Evolutionary conservation across 2,888 invertebrate species (phyloP).

Genomic region (Cephus spinipes): DNA sequence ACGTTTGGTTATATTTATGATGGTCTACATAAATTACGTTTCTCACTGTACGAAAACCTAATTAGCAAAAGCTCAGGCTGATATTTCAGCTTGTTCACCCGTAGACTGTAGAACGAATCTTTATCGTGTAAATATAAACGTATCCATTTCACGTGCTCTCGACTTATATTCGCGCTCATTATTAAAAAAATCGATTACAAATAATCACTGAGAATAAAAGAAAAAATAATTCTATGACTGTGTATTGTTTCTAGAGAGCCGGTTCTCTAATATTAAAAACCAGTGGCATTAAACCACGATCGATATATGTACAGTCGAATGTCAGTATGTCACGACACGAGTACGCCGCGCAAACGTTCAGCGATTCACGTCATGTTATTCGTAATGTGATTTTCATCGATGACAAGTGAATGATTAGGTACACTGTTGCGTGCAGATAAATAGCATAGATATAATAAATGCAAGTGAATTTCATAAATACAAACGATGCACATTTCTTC

Average conservation of each 20-base stretch:
- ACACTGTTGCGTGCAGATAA: background rate
- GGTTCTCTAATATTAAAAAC: background rate
- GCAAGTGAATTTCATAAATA: slow-evolving; percentile 1
- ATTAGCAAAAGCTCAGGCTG: background rate
- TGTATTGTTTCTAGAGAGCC: background rate
- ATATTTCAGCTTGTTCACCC: background rate
- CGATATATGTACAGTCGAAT: slow-evolving; percentile 48
- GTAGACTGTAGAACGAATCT: background rate
- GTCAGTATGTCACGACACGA: slow-evolving; percentile 47
- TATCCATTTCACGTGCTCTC: background rate
- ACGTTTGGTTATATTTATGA: background rate
- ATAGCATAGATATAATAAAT: slow-evolving; percentile 6
- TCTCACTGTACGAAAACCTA: background rate
- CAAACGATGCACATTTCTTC: background rate
- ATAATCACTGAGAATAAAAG: background rate
- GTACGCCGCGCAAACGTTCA: slow-evolving; percentile 5
- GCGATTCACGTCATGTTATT: background rate
- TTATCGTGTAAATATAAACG: background rate
- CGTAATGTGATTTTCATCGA: background rate
- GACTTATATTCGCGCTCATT: background rate
- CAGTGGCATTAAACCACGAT: slow-evolving; percentile 25
- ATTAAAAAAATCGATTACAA: background rate
- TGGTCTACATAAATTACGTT: background rate
- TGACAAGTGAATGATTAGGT: background rate
- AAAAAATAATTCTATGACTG: background rate